Base-by-base conservation (phyloP, 1,140 invertebrate species). In the Portunus trituberculatus region DNA sequence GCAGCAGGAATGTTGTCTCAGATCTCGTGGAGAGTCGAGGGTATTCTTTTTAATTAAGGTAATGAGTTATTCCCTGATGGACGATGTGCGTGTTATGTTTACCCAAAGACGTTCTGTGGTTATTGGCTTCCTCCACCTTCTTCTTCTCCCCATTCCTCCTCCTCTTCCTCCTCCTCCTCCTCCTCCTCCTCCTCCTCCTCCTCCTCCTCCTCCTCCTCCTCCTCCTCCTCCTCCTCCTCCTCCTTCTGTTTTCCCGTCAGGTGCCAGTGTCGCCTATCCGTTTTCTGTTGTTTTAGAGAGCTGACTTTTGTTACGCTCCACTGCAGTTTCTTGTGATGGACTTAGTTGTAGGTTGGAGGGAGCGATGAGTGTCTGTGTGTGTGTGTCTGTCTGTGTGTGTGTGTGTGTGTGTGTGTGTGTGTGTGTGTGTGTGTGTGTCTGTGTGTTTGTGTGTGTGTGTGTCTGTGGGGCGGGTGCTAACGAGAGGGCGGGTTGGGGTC, bases 331-430 rank as follows among this genome's bases (percentile, higher is more conserved):
- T 76, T 20, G 12, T 76, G 12, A 3, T 76, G 6, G 20, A n/a
- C 67, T n/a, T n/a, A 12, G 52, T 12, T 12, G 52, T 4, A 20
- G 52, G 52, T 59, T 14, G 52, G 52, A 59, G 52, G 52, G 52
- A 10, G 52, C 16, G 2, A 59, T 67, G 48, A 67, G 91, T 92
- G 52, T 12, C n/a, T 32, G 92, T 83, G 16, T 83, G 76, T 45
- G n/a, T 52, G 89, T 28, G 91, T 83, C 39, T 32, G 91, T 32
- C n/a, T 31, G 91, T 93, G 32, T 82, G 29, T 83, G 39, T 93
- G 67, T 83, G 76, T 32, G 59, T 84, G 31, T 82, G 67, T 31
- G 76, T 39, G 76, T 93, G 76, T 25, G 12, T 67, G 91, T 20
- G 29, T 67, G 52, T 92, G 20, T 91, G 91, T 59, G 91, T 59